Evolutionary conservation across 2,888 invertebrate genomes (phyloP).

Genomic region (Lepidochrysops patricia): DNA sequence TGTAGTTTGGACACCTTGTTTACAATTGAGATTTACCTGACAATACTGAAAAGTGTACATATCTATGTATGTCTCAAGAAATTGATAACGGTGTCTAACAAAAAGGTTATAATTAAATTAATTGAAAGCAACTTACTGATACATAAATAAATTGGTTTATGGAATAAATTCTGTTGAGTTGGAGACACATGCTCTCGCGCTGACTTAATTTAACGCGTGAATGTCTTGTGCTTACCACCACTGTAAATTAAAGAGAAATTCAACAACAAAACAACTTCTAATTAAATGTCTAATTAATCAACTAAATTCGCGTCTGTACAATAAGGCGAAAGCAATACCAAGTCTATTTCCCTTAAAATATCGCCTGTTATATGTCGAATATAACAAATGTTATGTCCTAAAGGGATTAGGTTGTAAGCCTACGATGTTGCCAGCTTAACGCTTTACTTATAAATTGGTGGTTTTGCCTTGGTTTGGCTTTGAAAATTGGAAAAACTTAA

Average conservation of each 20-base stretch:
- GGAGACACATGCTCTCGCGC: too few relatives aligned
- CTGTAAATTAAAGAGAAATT: too few relatives aligned
- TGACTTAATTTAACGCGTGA: too few relatives aligned
- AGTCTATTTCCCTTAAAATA: conserved; percentile 18
- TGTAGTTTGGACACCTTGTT: neutral
- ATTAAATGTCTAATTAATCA: too few relatives aligned
- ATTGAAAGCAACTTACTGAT: neutral
- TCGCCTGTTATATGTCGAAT: conserved; percentile 24
- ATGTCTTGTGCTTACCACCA: too few relatives aligned
- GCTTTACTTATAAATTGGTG: neutral
- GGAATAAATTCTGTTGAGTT: too few relatives aligned
- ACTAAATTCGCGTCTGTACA: neutral
- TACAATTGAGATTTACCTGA: neutral
- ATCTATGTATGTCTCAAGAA: neutral
- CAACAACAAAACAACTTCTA: too few relatives aligned
- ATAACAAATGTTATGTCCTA: conserved; percentile 21
- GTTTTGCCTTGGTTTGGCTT: neutral
- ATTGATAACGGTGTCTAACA: neutral
- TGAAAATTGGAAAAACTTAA: too few relatives aligned
- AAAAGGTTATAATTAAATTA: neutral
- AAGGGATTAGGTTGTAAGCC: neutral
- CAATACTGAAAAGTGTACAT: neutral
- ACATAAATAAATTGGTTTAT: too few relatives aligned
- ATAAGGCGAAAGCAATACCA: conserved; percentile 13
- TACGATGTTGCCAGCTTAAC: neutral